These are phyloP conservation scores for Drosophila pseudoananassae DNA, from an alignment of 1,140 invertebrate species.

Conservation along the genomic window DNA sequence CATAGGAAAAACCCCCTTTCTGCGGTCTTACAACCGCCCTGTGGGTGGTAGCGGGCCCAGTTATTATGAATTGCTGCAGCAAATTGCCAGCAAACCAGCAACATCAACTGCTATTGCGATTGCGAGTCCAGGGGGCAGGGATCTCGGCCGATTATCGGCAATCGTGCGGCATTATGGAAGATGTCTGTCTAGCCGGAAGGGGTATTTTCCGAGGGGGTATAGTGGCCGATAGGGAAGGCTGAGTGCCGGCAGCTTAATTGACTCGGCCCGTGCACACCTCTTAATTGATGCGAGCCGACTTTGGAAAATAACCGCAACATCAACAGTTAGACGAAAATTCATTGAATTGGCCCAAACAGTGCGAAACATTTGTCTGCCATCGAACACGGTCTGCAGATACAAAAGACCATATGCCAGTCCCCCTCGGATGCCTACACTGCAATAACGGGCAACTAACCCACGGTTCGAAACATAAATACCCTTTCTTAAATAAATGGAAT, in stretches of 20 bases:
- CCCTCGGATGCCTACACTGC: conserved; percentile 9
- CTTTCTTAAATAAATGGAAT: neutral
- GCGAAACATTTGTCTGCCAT: conserved; percentile 40
- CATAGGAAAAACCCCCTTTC: neutral
- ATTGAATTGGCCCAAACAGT: conserved; percentile 45
- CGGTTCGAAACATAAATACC: too few relatives aligned
- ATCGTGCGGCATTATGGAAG: conserved; percentile 60
- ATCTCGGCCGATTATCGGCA: conserved; percentile 47
- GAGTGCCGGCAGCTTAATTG: conserved; percentile 60
- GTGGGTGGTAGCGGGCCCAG: conserved; percentile 76
- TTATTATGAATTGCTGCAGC: conserved; percentile 80
- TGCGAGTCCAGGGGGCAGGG: neutral
- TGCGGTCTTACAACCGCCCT: conserved; percentile 67
- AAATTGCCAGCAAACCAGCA: conserved; percentile 55
- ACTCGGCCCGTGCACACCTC: conserved; percentile 66
- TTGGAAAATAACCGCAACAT: conserved; percentile 59
- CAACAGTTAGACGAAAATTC: conserved; percentile 74
- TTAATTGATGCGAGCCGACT: conserved; percentile 62
- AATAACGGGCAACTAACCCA: neutral
- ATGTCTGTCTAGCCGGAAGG: conserved; percentile 30
- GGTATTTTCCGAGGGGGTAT: neutral
- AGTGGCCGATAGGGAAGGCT: conserved; percentile 7
- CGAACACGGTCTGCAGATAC: conserved; percentile 3
- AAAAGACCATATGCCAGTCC: neutral
- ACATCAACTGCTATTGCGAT: conserved; percentile 1